Evolutionary conservation across 2,113 vertebrate species (phyloP), one percentile per base, ranked within the genome.

Genomic region (Nanorana parkeri): DNA sequence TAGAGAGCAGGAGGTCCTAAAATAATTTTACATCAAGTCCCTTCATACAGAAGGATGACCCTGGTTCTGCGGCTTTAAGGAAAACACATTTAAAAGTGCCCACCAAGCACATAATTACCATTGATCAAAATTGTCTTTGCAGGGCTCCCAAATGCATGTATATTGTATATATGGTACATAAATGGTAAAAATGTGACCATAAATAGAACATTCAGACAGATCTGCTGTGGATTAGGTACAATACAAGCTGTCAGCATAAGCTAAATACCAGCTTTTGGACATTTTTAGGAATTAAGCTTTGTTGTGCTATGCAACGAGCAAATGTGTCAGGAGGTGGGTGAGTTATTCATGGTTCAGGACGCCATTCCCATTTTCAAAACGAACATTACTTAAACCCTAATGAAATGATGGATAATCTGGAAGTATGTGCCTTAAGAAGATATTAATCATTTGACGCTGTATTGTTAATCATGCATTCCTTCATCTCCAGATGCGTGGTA

Each of bases 321-420:
- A 98, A 98, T 96, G 97, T 97, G 96, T 96, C 95, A 96, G 95
- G 95, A 94, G 95, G 95, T 92, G 94, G 96, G 95, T 90, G 93
- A 95, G 94, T 96, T 96, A 95, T 96, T 95, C 95, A 97, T 95
- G 95, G 95, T 98, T 97, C 96, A 97, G 93, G 89, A 92, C 91
- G 93, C 92, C 94, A 94, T 94, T 93, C 96, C 96, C 95, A 95
- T 95, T 96, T 94, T 95, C 93, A 94, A 95, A 93, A 95, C 95
- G 95, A 95, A 97, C 96, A 96, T 97, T 98, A 95, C 93, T 94
- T 92, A 85, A 94, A 89, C 91, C 93, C 94, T 99, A 99, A 99
- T 98, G 96, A 97, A 96, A 99, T 99, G 98, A 99, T 99, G 98
- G 98, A 99, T 99, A 99, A 95, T 96, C 96, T 97, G 96, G 96